phyloP scores from a whole-genome alignment of 2,113 vertebrate species.

The Bos indicus region DNA sequence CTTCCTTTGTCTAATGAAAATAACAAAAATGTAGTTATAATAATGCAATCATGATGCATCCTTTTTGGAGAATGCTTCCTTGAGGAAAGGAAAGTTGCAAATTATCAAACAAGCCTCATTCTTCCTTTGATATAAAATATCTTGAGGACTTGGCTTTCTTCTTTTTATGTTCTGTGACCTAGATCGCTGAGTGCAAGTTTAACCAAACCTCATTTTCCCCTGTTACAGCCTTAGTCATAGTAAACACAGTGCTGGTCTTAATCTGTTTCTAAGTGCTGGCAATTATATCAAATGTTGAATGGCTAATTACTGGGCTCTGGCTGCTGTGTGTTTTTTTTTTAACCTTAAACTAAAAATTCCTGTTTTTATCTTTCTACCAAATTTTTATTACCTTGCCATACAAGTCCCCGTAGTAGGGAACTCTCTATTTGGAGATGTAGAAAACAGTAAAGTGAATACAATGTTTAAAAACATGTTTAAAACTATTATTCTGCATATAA shows the following conservation, averaged over 20 bases:
- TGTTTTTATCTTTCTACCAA: not conserved
- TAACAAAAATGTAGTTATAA: not conserved
- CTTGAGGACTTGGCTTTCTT: not conserved
- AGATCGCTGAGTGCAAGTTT: not conserved
- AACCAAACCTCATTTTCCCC: not conserved
- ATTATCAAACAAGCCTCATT: not conserved
- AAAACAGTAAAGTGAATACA: not conserved
- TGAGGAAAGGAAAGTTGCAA: not conserved
- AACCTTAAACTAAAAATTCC: not conserved
- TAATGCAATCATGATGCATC: not conserved
- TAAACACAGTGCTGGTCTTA: not conserved
- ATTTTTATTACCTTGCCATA: not conserved
- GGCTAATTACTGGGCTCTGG: not conserved
- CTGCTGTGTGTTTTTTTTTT: not conserved
- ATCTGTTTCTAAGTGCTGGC: not conserved
- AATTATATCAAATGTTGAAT: not conserved
- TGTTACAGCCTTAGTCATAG: not conserved
- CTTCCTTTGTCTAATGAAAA: not conserved
- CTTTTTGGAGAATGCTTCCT: not conserved
- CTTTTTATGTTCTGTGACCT: slow-evolving; percentile 9
- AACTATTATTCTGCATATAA: not conserved
- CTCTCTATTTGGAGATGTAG: not conserved
- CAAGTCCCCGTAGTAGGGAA: not conserved
- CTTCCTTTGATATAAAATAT: not conserved
- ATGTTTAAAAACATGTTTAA: not conserved